Percentiles rank a stretch among this genome's conserved stretches.
Conservation (phyloP, 2,113 vertebrate genomes). For the Stercorarius parasiticus region DNA sequence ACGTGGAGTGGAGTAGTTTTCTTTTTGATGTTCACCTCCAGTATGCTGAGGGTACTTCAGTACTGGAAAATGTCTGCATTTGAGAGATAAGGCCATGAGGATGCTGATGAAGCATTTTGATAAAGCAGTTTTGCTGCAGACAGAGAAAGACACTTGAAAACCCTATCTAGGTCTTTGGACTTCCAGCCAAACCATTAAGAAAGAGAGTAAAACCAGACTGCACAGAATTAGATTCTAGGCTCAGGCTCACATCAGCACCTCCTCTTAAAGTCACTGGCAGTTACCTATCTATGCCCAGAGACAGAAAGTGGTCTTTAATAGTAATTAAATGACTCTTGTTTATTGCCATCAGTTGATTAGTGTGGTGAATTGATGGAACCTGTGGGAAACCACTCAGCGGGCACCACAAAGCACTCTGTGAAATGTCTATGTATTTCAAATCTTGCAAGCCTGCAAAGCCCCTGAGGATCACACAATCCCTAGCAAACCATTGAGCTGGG, state of each 20-base stretch:
- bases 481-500: background rate
- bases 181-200: background rate
- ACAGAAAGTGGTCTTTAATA: background rate
- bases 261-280: background rate
- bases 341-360: background rate
- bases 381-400: background rate
- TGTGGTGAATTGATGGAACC: slow-evolving; percentile 1
- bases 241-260: background rate
- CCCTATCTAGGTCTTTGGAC: background rate
- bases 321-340: slow-evolving; percentile 28
- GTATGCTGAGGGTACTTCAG: background rate
- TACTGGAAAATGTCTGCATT: background rate
- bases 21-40: background rate
- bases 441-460: background rate
- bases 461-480: background rate
- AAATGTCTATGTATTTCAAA: background rate
- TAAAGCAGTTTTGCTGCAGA: background rate
- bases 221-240: background rate
- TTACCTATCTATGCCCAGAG: background rate
- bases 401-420: background rate
- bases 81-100: background rate
- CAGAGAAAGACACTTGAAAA: background rate
- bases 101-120: background rate
- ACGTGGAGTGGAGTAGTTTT: background rate
- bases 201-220: background rate